Evolutionary conservation across 2,888 invertebrate species (phyloP).

Genomic region (Alitta virens): DNA sequence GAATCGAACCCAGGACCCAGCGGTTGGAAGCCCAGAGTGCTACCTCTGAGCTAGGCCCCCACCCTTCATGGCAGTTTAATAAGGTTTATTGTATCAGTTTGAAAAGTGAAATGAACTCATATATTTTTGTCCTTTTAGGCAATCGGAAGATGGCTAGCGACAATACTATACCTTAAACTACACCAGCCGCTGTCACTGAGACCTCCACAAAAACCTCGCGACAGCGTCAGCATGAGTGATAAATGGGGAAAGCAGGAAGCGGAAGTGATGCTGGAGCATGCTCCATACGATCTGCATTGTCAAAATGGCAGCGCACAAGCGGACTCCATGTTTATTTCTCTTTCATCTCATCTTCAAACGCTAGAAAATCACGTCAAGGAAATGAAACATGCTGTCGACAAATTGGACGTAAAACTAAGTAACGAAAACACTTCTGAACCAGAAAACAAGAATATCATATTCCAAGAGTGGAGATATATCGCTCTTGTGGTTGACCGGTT

Average conservation of each 20-base stretch:
- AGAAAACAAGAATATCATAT: neutral
- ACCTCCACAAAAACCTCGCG: neutral
- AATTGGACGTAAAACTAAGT: neutral
- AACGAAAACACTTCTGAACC: neutral
- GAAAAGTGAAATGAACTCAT: too few relatives aligned
- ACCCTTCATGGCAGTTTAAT: too few relatives aligned
- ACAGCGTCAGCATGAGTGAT: neutral
- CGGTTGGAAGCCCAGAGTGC: too few relatives aligned
- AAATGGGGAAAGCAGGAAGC: neutral
- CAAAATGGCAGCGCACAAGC: neutral
- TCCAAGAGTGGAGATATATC: conserved; percentile 6
- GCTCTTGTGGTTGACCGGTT: conserved; percentile 8
- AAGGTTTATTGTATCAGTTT: too few relatives aligned
- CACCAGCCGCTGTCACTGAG: neutral
- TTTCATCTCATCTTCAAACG: neutral
- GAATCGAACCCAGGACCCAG: too few relatives aligned
- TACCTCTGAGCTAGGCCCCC: too few relatives aligned
- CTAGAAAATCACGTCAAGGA: neutral
- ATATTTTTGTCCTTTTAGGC: too few relatives aligned
- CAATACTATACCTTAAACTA: neutral
- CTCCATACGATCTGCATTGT: neutral
- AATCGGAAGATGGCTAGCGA: neutral
- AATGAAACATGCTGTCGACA: neutral
- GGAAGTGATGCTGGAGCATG: neutral
- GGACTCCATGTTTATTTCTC: neutral